Evolutionary conservation across 2,888 invertebrate species (phyloP), one percentile per base, ranked within the genome.

Genomic region (Pammene fasciana): DNA sequence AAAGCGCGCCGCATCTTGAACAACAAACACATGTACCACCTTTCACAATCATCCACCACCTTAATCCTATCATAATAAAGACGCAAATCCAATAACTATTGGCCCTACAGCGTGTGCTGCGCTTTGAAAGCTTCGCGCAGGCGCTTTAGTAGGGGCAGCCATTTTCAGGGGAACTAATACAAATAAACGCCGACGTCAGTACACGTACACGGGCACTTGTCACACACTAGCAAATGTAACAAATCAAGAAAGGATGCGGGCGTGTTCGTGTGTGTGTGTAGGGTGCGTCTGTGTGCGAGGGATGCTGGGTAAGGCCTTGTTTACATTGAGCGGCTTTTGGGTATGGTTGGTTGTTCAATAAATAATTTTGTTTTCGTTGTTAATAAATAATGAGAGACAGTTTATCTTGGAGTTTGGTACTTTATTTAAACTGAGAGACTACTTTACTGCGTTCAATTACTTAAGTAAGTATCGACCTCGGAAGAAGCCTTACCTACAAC

Each of bases 141-240:
- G 91, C 91, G 90, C 80, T 59, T 52, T 71, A 56, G 57, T 52
- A 38, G 52, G 71, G 89, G 86, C 91, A 85, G 91, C 91, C 91
- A 91, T 91, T 90, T 90, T 88, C 88, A 86, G 86, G 80, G 78
- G 81, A 81, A 81, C 86, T 52, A 82, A 86, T 84, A 87, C 87
- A 81, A 72, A 72, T 67, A 68, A 72, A 67, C 38, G 18, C 46
- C 26, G 70, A 71, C 65, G 68, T 68, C 68, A 65, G 71, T 76
- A 74, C 65, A 65, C 72, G 71, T 64, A 68, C 72, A 68, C 55
- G 67, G 71, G 73, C 72, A 65, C 72, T 71, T 73, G 71, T 64
- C 75, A 72, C 79, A 78, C 81, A 79, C 82, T 75, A 72, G 72
- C 71, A 71, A 75, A 75, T 73, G 73, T 86, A 83, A 85, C 82